Base-by-base conservation (phyloP, 2,888 invertebrate species). In the Amaurobius ferox region DNA sequence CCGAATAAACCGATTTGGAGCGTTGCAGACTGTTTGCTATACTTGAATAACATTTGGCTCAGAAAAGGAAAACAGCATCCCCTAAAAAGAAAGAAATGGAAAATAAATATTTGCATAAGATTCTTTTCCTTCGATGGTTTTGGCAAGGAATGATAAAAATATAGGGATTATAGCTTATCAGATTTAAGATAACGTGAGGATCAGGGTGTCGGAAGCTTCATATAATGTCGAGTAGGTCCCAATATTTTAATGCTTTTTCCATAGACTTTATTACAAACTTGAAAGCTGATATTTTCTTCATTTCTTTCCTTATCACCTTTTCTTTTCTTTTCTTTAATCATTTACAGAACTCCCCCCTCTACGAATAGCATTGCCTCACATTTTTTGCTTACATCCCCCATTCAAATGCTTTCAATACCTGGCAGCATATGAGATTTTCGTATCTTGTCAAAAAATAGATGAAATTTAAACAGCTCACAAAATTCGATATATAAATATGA, bases 1-100 rank as follows among this genome's bases (percentile, higher is more conserved):
- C n/a, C 64, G 72, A 61, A 86, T 79, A 86, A 85, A 86, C 85
- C 85, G 85, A 86, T 86, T 86, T 86, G 35, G 77, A 40, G 78
- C 67, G 66, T 72, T 72, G 85, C 61, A 29, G 40, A 64, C 61
- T 79, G 85, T 86, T 86, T 86, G 85, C 68, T 62, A 19, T 68
- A 29, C 78, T 68, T 78, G 85, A 86, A 86, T 86, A 79, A 78
- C 78, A 67, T 72, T 72, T 66, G 77, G 71, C 55, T 44, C 66
- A 78, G 77, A 85, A 85, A n/a, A 85, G 78, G 83, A 85, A 85
- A 85, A 85, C 85, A 85, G 44, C 64, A 64, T 23, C 23, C 44
- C 48, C 68, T 32, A 13, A 32, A 29, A 55, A 64, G 32, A n/a
- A 62, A 64, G 62, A 78, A 67, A 70, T 28, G 55, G 62, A 30